A percentile compares a stretch with the other conserved stretches of the same genome.
phyloP scores from a whole-genome alignment of 2,888 invertebrate genomes.

The Resseliella maxima region DNA sequence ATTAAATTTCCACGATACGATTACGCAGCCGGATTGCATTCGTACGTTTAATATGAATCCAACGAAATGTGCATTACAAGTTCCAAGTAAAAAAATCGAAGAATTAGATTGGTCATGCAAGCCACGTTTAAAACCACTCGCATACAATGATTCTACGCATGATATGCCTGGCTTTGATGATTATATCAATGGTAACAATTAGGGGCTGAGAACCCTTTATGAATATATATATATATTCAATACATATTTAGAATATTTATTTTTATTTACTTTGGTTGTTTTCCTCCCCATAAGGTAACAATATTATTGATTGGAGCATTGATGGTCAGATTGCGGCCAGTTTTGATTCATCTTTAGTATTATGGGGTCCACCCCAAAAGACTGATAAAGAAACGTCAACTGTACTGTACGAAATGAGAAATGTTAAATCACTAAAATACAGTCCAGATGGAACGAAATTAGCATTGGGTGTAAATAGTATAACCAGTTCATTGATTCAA shows the following conservation, averaged over 20 bases:
- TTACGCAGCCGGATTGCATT: not conserved
- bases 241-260: no score
- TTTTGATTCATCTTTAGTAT: constrained; percentile 64
- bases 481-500: not conserved
- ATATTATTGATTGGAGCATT: constrained; percentile 65
- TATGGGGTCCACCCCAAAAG: constrained; percentile 61
- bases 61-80: not conserved
- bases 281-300: no score
- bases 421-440: not conserved
- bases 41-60: not conserved
- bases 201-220: no score
- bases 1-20: constrained; percentile 21
- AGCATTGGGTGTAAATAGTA: not conserved
- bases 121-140: constrained; percentile 63
- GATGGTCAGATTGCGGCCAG: constrained; percentile 65
- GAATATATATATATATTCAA: no score
- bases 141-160: constrained; percentile 64
- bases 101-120: constrained; percentile 65
- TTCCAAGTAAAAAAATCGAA: constrained; percentile 56
- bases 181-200: not conserved
- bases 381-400: not conserved
- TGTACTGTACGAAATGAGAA: constrained; percentile 6
- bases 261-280: no score
- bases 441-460: not conserved
- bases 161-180: constrained; percentile 63